Percentiles rank a stretch among this genome's conserved stretches.
Evolutionary conservation across 2,113 vertebrate genomes (phyloP).

Genomic region (Aptenodytes patagonicus): DNA sequence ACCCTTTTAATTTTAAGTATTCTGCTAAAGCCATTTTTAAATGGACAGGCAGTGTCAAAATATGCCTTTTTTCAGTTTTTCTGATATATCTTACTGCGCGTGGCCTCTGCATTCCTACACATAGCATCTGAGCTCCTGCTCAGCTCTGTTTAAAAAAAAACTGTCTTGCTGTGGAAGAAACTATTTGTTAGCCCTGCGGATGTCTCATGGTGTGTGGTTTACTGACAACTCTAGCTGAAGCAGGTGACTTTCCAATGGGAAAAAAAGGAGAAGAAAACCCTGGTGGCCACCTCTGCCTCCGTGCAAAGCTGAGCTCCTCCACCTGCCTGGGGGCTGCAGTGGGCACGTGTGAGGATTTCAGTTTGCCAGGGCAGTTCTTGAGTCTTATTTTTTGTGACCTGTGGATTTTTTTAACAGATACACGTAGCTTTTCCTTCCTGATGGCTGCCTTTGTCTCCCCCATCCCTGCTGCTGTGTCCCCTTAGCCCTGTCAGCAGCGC

Average conservation of each 20-base stretch:
- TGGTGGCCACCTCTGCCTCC: neutral
- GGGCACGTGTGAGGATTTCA: neutral
- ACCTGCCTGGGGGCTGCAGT: neutral
- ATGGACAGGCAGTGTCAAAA: neutral
- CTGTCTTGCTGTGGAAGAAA: neutral
- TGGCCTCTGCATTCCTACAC: neutral
- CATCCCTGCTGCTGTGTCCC: neutral
- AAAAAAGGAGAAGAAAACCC: neutral
- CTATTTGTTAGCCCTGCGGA: neutral
- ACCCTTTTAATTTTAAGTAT: neutral
- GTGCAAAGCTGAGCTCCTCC: neutral
- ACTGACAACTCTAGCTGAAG: neutral
- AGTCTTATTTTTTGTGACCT: neutral
- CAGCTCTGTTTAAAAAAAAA: neutral
- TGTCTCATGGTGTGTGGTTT: neutral
- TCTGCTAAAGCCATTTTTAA: neutral
- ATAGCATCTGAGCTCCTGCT: neutral
- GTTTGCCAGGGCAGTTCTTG: neutral
- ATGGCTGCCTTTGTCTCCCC: neutral
- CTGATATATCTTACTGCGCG: fast-evolving
- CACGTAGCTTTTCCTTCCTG: neutral
- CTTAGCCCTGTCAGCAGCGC: neutral
- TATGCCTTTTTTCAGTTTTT: neutral
- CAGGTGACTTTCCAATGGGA: neutral
- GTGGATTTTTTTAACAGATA: neutral